Base-by-base conservation (phyloP, 2,797 vertebrate species). In the Australoheros facetus region DNA sequence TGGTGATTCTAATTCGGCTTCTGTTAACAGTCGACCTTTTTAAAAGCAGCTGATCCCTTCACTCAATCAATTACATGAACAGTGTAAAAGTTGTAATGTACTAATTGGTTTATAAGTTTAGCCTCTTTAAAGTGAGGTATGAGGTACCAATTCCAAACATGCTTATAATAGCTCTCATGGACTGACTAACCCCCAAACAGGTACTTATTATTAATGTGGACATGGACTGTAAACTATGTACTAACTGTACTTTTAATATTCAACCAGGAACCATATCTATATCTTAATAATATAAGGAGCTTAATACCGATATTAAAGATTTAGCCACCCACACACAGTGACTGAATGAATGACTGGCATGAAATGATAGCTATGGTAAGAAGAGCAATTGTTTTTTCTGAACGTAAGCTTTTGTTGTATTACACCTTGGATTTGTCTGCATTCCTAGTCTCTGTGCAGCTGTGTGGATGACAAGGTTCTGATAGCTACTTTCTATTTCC, bases 401-500 rank as follows among this genome's bases (percentile, higher is more conserved):
- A 82, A 73, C 54, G 56, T 74, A 60, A 85, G 80, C 77, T 71
- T 58, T 71, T 78, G 72, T 75, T 78, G 58, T 70, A 71, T 75
- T 64, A 73, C 48, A 58, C 42, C 58, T 64, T 75, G 4, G 59
- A 72, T 81, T 78, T 70, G 54, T 82, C 58, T 72, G 16, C 77
- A 88, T 86, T 86, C 80, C 79, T n/a, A 3, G 17, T 71, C 45
- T 80, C 62, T 76, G 45, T 37, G 76, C 75, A 83, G 78, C 56
- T 57, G 79, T 66, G 77, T 78, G 85, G 81, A 88, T 84, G 85
- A 87, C 78, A 78, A 58, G 79, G 76, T 28, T 57, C 30, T 85
- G 77, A 85, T 87, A 82, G 54, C 82, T 82, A 45, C 88, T 87
- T 89, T 87, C 86, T 72, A 51, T 71, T 71, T 74, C 73, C 66